These are phyloP conservation scores for Steatocranus sp. DNA, from an alignment of 2,797 vertebrate species.

Conservation along the genomic window DNA sequence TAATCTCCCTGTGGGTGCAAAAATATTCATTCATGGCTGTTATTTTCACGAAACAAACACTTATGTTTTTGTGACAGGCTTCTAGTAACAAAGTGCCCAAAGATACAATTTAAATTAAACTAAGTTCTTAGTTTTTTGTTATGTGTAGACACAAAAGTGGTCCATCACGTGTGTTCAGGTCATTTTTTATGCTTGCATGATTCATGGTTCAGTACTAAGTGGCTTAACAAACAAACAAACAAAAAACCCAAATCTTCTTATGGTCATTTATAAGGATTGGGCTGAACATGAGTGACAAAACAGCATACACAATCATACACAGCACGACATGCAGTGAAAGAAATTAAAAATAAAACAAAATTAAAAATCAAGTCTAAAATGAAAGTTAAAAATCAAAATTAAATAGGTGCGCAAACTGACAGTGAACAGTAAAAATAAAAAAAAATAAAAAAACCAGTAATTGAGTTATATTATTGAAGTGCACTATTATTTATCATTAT, in stretches of 20 bases:
- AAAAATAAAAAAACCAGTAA: not conserved
- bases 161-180: not conserved
- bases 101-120: not conserved
- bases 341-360: not conserved
- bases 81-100: not conserved
- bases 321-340: not conserved
- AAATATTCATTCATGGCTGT: not conserved
- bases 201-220: not conserved
- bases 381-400: not conserved
- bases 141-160: not conserved
- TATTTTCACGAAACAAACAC: not conserved
- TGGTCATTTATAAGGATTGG: not conserved
- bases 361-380: not conserved
- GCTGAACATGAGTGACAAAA: not conserved
- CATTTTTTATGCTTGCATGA: not conserved
- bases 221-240: not conserved
- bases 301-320: not conserved
- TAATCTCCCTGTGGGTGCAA: not conserved
- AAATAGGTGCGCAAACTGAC: accelerated
- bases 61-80: not conserved
- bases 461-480: not conserved
- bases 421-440: not conserved
- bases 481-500: not conserved
- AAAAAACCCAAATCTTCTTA: not conserved
- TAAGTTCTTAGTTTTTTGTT: not conserved